Base-by-base conservation (phyloP, 35 echinoderm and acorn worm genomes). In the Heliocidaris tuberculata region DNA sequence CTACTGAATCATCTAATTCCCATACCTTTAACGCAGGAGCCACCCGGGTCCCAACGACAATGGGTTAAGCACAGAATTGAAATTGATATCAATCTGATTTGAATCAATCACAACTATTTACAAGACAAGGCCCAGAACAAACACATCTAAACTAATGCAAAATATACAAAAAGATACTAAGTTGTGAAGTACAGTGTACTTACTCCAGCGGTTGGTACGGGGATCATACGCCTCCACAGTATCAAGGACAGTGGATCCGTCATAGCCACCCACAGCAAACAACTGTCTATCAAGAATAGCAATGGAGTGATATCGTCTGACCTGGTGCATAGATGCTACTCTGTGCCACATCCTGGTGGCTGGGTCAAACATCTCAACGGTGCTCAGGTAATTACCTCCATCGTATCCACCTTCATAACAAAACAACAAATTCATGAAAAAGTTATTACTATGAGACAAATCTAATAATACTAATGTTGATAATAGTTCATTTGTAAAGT, bases 131-230 rank as follows among this genome's bases (percentile, higher is more conserved):
- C 12, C 10, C 59, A 60, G 59, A 60, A 13, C 12, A 2, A 60
- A 15, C 19, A 19, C 59, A 60, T 60, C 19, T 15, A 60, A 13
- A 13, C 2, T 60, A 60, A 60, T 60, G 2, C 19, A 24, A 78
- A 24, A 21, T 60, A 60, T 27, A n/a, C 21, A 6, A n/a, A 78
- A 7, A 78, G 50, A 52, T 52, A 52, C 15, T 78, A 78, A n/a
- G 61, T 27, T 16, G 15, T 71, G 24, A 24, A 71, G 87, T 89
- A 15, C 32, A 89, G 87, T 47, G 17, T 86, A 97, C 97, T 95
- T 94, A 97, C 97, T 95, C 97, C 97, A 97, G 50, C 90, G 88
- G 86, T 97, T 97, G 27, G 97, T 97, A 93, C 95, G 94, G n/a
- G 97, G 97, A 86, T 97, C 97, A 93, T 97, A 97, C 6, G 94